Conservation (phyloP, 2,797 vertebrate species). For the Myripristis jacobus region DNA sequence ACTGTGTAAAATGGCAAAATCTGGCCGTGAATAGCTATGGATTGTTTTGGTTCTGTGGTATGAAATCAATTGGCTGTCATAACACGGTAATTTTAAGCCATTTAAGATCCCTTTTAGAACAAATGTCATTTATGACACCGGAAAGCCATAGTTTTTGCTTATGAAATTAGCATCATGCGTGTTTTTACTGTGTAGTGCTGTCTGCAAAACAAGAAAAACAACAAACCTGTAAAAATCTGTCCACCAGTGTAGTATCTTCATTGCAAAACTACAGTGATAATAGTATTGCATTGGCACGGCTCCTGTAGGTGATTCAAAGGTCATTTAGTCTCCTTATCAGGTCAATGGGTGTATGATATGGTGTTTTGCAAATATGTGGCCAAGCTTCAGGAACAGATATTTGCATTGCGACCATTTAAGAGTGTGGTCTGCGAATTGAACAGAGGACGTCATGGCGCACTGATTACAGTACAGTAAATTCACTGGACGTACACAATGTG, state of each 20-base stretch:
- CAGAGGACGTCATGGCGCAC: constrained; percentile 38
- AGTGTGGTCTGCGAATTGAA: constrained; percentile 30
- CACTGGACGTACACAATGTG: constrained; percentile 38
- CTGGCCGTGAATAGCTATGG: constrained; percentile 23
- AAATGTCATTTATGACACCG: neutral
- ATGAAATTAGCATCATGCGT: neutral
- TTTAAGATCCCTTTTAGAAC: neutral
- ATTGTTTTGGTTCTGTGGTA: constrained; percentile 2
- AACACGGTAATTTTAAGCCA: neutral
- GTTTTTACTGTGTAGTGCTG: neutral
- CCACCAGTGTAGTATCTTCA: constrained; percentile 11
- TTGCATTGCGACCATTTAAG: constrained; percentile 59
- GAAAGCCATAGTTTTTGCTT: neutral
- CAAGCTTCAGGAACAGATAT: constrained; percentile 59
- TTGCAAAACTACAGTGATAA: constrained; percentile 36
- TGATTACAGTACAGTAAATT: constrained; percentile 57
- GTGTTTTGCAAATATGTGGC: constrained; percentile 68
- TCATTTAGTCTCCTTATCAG: constrained; percentile 69
- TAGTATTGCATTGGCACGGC: constrained; percentile 21
- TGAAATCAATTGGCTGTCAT: neutral
- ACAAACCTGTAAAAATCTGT: constrained; percentile 22
- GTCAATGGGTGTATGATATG: constrained; percentile 51
- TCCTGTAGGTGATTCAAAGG: constrained; percentile 72
- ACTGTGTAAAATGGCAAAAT: constrained; percentile 5
- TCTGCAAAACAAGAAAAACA: constrained; percentile 9